A percentile compares a stretch with the other conserved stretches of the same genome.
Evolutionary conservation across 2,888 invertebrate genomes (phyloP).

Genomic region (Tribolium freemani): DNA sequence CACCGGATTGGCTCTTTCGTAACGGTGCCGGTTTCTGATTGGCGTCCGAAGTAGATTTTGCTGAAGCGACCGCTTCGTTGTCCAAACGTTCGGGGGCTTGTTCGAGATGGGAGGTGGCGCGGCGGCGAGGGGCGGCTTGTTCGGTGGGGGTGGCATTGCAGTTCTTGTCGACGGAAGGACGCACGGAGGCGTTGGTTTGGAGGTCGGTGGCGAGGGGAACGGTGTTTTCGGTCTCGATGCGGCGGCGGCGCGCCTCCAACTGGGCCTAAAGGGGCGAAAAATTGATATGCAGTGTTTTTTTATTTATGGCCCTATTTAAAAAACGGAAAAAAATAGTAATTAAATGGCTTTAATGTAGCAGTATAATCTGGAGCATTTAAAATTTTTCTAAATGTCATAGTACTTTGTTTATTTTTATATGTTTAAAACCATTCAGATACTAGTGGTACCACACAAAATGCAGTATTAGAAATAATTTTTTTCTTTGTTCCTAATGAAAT

Average conservation of each 20-base stretch:
- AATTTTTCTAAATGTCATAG: too few relatives aligned
- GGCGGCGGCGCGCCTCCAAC: conserved; percentile 69
- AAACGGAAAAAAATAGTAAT: too few relatives aligned
- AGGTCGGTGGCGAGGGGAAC: conserved; percentile 75
- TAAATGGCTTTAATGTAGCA: too few relatives aligned
- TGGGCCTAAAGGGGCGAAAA: conserved; percentile 68
- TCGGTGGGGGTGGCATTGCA: conserved; percentile 76
- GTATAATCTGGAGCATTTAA: too few relatives aligned
- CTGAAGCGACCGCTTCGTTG: conserved; percentile 76
- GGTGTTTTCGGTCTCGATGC: conserved; percentile 75
- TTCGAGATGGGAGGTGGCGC: conserved; percentile 66
- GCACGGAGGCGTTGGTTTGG: conserved; percentile 67
- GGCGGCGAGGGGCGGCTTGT: conserved; percentile 61
- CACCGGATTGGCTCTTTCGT: conserved; percentile 69
- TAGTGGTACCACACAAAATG: too few relatives aligned
- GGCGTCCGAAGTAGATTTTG: conserved; percentile 68
- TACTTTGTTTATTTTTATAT: too few relatives aligned
- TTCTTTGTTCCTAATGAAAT: too few relatives aligned
- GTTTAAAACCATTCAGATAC: too few relatives aligned
- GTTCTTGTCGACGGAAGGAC: conserved; percentile 74
- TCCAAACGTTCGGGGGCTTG: conserved; percentile 70
- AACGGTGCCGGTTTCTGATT: conserved; percentile 64
- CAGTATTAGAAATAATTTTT: too few relatives aligned
- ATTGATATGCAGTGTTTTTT: too few relatives aligned
- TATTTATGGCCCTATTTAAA: too few relatives aligned